Evolutionary conservation across 2,888 invertebrate species (phyloP).

Genomic region (Microctonus brassicae): DNA sequence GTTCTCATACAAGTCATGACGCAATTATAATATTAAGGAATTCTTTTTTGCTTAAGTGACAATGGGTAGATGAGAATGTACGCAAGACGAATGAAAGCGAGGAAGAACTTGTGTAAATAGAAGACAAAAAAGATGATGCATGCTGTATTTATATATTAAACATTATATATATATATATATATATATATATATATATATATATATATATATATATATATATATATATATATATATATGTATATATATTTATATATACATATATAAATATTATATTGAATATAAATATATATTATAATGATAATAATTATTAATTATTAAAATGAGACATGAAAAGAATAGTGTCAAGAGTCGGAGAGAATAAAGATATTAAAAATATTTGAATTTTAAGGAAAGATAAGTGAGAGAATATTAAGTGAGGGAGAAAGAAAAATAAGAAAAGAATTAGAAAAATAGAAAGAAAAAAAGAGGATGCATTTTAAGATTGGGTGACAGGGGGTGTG

Average conservation of each 20-base stretch:
- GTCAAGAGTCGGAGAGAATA: slow-evolving; percentile 15
- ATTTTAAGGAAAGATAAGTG: neutral
- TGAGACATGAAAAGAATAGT: neutral
- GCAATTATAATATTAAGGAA: slow-evolving; percentile 21
- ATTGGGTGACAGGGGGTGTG: slow-evolving; percentile 17
- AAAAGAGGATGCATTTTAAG: neutral
- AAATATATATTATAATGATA: no score
- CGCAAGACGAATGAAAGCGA: slow-evolving; percentile 26
- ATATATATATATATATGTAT: no score
- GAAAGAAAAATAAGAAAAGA: neutral
- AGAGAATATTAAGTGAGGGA: neutral
- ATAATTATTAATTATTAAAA: no score
- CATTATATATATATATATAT: slow-evolving; percentile 39
- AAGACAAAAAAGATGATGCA: slow-evolving; percentile 45
- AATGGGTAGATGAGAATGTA: slow-evolving; percentile 34
- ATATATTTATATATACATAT: no score
- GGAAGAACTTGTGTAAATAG: slow-evolving; percentile 52
- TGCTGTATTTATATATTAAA: slow-evolving; percentile 56
- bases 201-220: no score
- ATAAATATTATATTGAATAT: no score
- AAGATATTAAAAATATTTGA: slow-evolving; percentile 7
- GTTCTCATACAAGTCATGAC: slow-evolving; percentile 21
- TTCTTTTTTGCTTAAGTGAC: slow-evolving; percentile 33
- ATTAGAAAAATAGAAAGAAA: neutral
- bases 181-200: no score